Evolutionary conservation across 2,113 vertebrate species (phyloP), one percentile per base, ranked within the genome.

Genomic region (Leiothrix lutea): DNA sequence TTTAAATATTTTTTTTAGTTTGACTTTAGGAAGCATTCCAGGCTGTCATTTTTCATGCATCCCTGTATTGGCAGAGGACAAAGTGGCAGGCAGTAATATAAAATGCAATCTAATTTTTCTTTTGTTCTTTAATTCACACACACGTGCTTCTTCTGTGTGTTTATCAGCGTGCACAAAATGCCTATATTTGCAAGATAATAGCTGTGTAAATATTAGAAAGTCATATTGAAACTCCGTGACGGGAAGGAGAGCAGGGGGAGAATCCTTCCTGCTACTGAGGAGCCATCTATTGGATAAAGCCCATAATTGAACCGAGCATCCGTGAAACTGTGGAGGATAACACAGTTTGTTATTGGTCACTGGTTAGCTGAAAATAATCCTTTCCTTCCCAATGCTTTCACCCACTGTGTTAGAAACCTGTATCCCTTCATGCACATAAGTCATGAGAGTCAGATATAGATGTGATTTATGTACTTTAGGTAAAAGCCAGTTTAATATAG

Each of bases 201-300:
- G 80, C 70, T 88, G 44, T 93, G 88, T 90, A 93, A 96, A 88
- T 96, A 93, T 78, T 95, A 92, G 95, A 90, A 96, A 96, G 80
- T 96, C 36, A 0, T 80, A 61, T 2, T 92, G 82, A 93, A 96
- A 96, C 71, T 93, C 81, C 7, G 5, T 51, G 33, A 95, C 78
- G 25, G 78, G 45, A 92, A 94, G 44, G 64, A 92, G 64, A 92
- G 60, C 79, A 70, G 23, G 47, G 71, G 40, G 53, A 93, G 80
- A 96, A 92, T 93, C 75, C 96, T 96, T 93, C 72, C 95, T 97
- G 94, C 93, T 96, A 72, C 95, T 0, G 6, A 97, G 93, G 95
- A 96, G 94, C 95, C 95, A 96, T 94, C 95, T 97, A 95, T 95
- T 97, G 95, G 95, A 97, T 97, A 93, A 96, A 96, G 79, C 56